A percentile compares a stretch with the other conserved stretches of the same genome.
These are phyloP conservation scores for Patella caerulea DNA, from an alignment of 2,888 invertebrate genomes.

Conservation along the genomic window DNA sequence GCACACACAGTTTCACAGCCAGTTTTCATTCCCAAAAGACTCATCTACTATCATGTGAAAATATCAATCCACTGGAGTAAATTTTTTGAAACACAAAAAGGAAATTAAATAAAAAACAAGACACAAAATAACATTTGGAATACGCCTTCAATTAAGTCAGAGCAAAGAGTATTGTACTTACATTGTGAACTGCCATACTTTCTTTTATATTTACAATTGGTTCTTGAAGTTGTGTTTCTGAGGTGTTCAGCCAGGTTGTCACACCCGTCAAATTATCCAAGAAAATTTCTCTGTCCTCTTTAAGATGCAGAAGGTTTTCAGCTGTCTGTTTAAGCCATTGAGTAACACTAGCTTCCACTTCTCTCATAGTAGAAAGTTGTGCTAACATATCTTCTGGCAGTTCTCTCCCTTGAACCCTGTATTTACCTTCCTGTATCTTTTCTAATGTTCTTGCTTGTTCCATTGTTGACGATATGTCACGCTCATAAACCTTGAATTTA, in stretches of 20 bases:
- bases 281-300: constrained; percentile 52
- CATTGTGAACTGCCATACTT: constrained; percentile 55
- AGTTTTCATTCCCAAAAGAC: no score
- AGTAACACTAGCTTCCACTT: constrained; percentile 45
- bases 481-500: constrained; percentile 50
- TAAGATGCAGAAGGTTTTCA: constrained; percentile 54
- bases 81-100: no score
- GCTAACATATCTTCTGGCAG: constrained; percentile 51
- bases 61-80: no score
- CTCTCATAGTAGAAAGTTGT: constrained; percentile 47
- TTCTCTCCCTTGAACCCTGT: constrained; percentile 45
- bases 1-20: no score
- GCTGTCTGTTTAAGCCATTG: constrained; percentile 50
- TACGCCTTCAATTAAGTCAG: no score
- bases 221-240: constrained; percentile 52
- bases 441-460: constrained; percentile 52
- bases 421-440: constrained; percentile 53
- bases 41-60: no score
- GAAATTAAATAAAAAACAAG: no score
- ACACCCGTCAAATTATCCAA: constrained; percentile 42
- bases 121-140: no score
- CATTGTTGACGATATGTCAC: constrained; percentile 56
- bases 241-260: constrained; percentile 53
- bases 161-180: constrained; percentile 28
- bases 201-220: constrained; percentile 52